phyloP scores from a whole-genome alignment of 2,113 vertebrate genomes.

The Gallinago undulata region DNA sequence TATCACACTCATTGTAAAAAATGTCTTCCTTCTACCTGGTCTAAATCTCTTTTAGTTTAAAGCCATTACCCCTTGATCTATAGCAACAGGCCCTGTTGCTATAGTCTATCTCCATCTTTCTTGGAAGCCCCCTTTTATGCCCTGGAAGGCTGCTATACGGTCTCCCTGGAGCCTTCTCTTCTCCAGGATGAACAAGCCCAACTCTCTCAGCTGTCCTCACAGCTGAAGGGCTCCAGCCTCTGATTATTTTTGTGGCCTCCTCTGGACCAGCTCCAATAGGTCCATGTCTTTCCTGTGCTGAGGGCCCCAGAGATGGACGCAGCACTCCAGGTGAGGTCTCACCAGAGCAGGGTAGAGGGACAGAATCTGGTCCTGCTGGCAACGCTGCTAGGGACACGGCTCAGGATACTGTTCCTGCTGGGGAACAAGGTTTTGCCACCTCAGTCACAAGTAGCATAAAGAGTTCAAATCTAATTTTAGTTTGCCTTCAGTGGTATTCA shows the following conservation, averaged over 20 bases:
- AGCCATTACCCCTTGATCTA: background rate
- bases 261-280: background rate
- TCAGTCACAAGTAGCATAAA: background rate
- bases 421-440: background rate
- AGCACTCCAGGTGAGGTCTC: background rate
- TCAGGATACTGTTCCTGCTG: background rate
- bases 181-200: background rate
- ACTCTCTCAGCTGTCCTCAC: background rate
- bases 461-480: background rate
- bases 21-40: background rate
- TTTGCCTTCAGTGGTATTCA: background rate
- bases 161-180: background rate
- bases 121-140: background rate
- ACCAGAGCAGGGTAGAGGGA: background rate
- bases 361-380: background rate
- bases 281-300: background rate
- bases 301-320: background rate
- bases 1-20: background rate
- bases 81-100: background rate
- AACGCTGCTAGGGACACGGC: background rate
- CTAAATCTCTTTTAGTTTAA: background rate
- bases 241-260: background rate
- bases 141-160: background rate
- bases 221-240: background rate
- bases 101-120: background rate